These are phyloP conservation scores for Andrena marginata DNA, from an alignment of 2,888 invertebrate species.

Conservation along the genomic window DNA sequence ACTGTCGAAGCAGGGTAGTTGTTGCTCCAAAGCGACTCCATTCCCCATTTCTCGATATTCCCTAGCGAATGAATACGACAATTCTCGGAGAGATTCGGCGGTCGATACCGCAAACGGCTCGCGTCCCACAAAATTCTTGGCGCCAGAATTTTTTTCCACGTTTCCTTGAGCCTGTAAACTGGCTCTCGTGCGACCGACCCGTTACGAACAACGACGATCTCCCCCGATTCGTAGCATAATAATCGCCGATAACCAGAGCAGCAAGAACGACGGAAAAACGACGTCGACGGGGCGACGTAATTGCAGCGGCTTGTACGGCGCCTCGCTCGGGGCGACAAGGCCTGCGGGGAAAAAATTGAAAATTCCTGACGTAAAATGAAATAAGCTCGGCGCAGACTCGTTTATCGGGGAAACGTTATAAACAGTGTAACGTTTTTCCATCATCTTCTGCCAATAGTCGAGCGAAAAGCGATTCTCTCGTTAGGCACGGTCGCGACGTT, in stretches of 20 bases:
- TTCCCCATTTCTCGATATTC: slow-evolving; percentile 12
- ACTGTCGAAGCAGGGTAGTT: neutral
- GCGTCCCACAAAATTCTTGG: neutral
- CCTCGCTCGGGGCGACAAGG: slow-evolving; percentile 15
- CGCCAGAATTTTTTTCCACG: neutral
- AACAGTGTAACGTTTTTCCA: slow-evolving; percentile 17
- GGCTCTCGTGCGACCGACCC: slow-evolving; percentile 33
- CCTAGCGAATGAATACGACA: neutral
- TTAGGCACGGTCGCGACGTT: slow-evolving; percentile 35
- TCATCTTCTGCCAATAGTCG: slow-evolving; percentile 19
- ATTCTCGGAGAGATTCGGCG: neutral
- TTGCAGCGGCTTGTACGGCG: slow-evolving; percentile 29
- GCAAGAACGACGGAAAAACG: slow-evolving; percentile 31
- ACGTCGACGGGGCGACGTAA: slow-evolving; percentile 25
- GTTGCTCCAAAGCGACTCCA: neutral
- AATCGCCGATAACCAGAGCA: slow-evolving; percentile 56
- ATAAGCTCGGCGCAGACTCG: slow-evolving; percentile 20
- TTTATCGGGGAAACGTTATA: slow-evolving; percentile 27
- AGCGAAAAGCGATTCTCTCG: slow-evolving; percentile 15
- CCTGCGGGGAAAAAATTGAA: slow-evolving; percentile 34
- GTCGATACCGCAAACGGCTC: neutral
- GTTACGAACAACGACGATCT: slow-evolving; percentile 54
- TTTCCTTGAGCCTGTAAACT: slow-evolving; percentile 8
- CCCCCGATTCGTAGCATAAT: slow-evolving; percentile 56
- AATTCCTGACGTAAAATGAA: slow-evolving; percentile 33